A percentile compares a stretch with the other conserved stretches of the same genome.
Evolutionary conservation across 2,888 invertebrate genomes (phyloP).

Genomic region (Panorpa germanica): DNA sequence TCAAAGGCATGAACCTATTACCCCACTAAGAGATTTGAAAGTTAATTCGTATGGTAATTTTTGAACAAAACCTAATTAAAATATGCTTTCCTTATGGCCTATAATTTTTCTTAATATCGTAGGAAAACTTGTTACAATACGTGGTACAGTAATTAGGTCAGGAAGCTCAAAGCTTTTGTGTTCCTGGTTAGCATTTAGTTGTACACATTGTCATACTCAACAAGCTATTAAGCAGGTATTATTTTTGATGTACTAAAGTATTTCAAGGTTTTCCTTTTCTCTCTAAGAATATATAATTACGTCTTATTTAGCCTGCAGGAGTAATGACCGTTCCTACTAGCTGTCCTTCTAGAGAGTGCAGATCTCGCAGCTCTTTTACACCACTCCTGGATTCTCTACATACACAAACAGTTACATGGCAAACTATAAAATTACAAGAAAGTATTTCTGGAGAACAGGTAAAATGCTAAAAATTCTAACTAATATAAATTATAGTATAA

Average conservation of each 20-base stretch:
- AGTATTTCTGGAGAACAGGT: slow-evolving; percentile 20
- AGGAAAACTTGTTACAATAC: slow-evolving; percentile 60
- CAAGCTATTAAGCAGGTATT: slow-evolving; percentile 50
- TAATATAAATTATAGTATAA: not conserved
- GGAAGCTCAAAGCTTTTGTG: slow-evolving; percentile 54
- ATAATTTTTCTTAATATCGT: slow-evolving; percentile 14
- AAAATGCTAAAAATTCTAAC: not conserved
- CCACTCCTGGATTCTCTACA: slow-evolving; percentile 42
- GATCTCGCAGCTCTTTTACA: slow-evolving; percentile 37
- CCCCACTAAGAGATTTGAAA: slow-evolving; percentile 48
- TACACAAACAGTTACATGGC: slow-evolving; percentile 59
- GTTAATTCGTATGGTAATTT: slow-evolving; percentile 50
- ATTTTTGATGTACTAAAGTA: too few species aligned
- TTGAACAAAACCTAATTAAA: slow-evolving; percentile 10
- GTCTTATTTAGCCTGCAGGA: slow-evolving; percentile 15
- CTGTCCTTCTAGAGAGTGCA: slow-evolving; percentile 37
- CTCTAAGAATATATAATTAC: too few species aligned
- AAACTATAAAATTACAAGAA: slow-evolving; percentile 70
- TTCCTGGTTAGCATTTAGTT: slow-evolving; percentile 60
- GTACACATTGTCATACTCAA: slow-evolving; percentile 41
- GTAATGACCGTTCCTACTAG: slow-evolving; percentile 27
- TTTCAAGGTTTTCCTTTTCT: too few species aligned
- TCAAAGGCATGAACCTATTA: slow-evolving; percentile 41
- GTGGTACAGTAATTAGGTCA: slow-evolving; percentile 71
- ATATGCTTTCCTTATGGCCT: not conserved